Evolutionary conservation across 2,113 vertebrate genomes (phyloP).

Genomic region (Oplegnathus fasciatus): DNA sequence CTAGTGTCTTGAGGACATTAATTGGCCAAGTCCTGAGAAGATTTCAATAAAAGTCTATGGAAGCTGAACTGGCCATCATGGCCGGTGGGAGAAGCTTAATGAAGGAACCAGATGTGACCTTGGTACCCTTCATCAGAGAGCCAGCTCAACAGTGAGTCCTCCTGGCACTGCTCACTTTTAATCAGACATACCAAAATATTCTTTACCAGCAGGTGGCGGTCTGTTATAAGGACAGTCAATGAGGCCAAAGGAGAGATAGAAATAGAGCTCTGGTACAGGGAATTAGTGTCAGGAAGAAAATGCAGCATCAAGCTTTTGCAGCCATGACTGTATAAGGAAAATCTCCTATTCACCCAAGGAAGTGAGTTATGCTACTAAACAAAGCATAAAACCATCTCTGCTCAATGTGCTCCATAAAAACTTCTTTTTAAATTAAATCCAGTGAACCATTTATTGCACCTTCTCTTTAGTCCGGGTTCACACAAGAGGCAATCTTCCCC

Average conservation of each 20-base stretch:
- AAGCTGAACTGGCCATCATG: constrained; percentile 8
- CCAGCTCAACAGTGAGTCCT: background rate
- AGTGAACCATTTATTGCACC: constrained; percentile 3
- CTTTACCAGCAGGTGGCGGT: constrained; percentile 75
- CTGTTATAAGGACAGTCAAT: constrained; percentile 25
- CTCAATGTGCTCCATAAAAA: constrained; percentile 23
- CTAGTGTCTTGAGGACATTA: constrained; percentile 2
- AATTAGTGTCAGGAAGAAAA: constrained; percentile 50
- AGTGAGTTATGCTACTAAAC: constrained; percentile 16
- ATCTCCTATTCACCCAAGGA: constrained; percentile 16
- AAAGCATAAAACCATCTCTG: constrained; percentile 27
- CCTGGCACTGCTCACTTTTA: background rate
- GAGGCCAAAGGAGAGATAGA: background rate
- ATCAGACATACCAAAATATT: background rate
- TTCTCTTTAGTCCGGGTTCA: constrained; percentile 24
- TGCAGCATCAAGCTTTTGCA: constrained; percentile 36
- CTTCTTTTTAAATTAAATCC: constrained; percentile 21
- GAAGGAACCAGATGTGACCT: constrained; percentile 55
- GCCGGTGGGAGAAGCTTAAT: constrained; percentile 45
- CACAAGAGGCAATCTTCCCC: background rate
- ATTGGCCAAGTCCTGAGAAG: constrained; percentile 34
- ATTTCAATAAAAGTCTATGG: constrained; percentile 13
- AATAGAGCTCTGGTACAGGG: constrained; percentile 18
- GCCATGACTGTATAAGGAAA: constrained; percentile 12
- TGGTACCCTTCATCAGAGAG: background rate